Evolutionary conservation across 2,797 vertebrate genomes (phyloP).

Genomic region (Oryzias sinensis): DNA sequence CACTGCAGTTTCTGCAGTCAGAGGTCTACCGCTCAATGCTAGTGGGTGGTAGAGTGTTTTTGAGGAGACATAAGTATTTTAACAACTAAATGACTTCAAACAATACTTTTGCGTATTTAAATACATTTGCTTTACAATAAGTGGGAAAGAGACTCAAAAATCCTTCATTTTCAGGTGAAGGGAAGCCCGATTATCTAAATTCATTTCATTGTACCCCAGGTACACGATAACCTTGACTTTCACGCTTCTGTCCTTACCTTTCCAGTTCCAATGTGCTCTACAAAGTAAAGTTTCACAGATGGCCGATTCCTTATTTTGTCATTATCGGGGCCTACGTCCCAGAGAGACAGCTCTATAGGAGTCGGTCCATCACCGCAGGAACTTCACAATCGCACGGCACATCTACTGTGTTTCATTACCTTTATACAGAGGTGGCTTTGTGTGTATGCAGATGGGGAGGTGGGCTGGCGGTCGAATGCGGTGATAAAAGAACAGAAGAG

Average conservation of each 20-base stretch:
- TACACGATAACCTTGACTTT: constrained; percentile 9
- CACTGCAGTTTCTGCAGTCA: too few relatives aligned
- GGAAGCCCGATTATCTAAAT: constrained; percentile 1
- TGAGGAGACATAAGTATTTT: too few relatives aligned
- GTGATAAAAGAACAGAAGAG: constrained; percentile 35
- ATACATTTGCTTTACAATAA: too few relatives aligned
- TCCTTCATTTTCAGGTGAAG: too few relatives aligned
- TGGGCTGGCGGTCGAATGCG: constrained; percentile 11
- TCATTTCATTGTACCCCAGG: constrained; percentile 8
- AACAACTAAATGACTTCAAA: too few relatives aligned
- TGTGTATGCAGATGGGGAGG: constrained; percentile 10
- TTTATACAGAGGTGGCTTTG: constrained; percentile 18
- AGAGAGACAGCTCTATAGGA: constrained; percentile 52
- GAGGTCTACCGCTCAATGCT: too few relatives aligned
- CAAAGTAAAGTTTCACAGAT: constrained; percentile 22
- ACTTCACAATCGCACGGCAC: constrained; percentile 45
- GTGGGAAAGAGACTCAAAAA: too few relatives aligned
- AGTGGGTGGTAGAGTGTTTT: too few relatives aligned
- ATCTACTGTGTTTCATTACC: constrained; percentile 59
- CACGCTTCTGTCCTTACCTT: constrained; percentile 4
- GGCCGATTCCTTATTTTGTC: constrained; percentile 44
- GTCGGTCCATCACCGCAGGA: constrained; percentile 30
- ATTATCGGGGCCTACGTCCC: constrained; percentile 35
- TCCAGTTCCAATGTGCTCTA: constrained; percentile 6
- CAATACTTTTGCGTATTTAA: too few relatives aligned